Percentiles rank a stretch among this genome's conserved stretches.
These are phyloP conservation scores for Dendropsophus ebraccatus DNA, from an alignment of 2,113 vertebrate species.

Conservation along the genomic window DNA sequence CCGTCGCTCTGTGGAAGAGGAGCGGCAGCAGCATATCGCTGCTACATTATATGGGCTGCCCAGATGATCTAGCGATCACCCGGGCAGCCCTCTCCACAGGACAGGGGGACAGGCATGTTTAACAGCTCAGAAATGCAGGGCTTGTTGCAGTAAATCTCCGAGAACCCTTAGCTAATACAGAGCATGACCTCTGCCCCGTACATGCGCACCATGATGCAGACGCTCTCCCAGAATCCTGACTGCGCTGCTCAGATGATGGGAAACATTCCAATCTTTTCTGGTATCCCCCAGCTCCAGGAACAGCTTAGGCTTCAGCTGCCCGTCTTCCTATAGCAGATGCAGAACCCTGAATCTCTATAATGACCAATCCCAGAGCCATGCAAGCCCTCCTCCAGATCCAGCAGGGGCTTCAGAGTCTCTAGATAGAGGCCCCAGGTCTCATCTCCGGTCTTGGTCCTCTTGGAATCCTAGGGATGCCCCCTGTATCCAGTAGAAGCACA, in stretches of 20 bases:
- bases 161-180: slow-evolving; percentile 98
- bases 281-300: slow-evolving; percentile 96
- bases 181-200: slow-evolving; percentile 96
- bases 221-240: slow-evolving; percentile 93
- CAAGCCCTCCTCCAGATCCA: slow-evolving; percentile 98
- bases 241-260: slow-evolving; percentile 97
- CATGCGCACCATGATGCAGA: slow-evolving; percentile 97
- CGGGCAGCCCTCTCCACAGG: too few species aligned
- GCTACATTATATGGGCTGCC: too few species aligned
- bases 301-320: slow-evolving; percentile 95
- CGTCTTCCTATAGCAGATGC: slow-evolving; percentile 97
- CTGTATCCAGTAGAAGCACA: slow-evolving; percentile 87
- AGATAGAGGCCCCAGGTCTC: slow-evolving; percentile 94
- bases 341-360: slow-evolving; percentile 96
- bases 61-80: too few species aligned
- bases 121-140: slow-evolving; percentile 98
- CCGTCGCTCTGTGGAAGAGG: too few species aligned
- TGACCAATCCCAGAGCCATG: slow-evolving; percentile 97
- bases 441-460: slow-evolving; percentile 89
- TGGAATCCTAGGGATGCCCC: slow-evolving; percentile 85
- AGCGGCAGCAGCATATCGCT: too few species aligned
- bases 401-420: slow-evolving; percentile 94
- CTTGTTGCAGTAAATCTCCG: slow-evolving; percentile 94
- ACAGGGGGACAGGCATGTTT: slow-evolving; percentile 89
- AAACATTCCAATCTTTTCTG: slow-evolving; percentile 95